Evolutionary conservation across 1,140 invertebrate genomes (phyloP).

Genomic region (Musca domestica): DNA sequence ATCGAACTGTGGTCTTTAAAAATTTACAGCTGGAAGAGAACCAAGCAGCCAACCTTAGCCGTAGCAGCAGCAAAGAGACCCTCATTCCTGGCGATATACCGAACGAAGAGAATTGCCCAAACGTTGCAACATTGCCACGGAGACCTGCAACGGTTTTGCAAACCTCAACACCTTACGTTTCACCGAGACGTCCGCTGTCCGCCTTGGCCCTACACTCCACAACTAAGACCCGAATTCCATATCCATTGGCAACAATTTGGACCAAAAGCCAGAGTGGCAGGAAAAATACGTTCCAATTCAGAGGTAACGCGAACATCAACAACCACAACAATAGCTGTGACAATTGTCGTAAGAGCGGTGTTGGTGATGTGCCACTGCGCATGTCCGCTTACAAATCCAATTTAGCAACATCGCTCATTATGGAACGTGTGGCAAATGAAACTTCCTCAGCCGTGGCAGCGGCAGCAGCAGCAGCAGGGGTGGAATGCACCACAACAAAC

Average conservation of each 20-base stretch:
- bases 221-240: constrained; percentile 38
- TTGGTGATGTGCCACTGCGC: constrained; percentile 41
- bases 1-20: constrained; percentile 10
- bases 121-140: constrained; percentile 11
- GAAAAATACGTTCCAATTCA: constrained; percentile 19
- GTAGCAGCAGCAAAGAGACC: not conserved
- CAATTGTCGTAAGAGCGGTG: constrained; percentile 30
- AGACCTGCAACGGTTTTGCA: not conserved
- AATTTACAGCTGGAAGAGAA: constrained; percentile 8
- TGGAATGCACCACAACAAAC: constrained; percentile 8
- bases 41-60: not conserved
- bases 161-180: not conserved
- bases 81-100: not conserved
- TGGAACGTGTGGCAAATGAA: constrained; percentile 18
- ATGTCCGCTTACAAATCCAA: constrained; percentile 40
- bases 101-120: constrained; percentile 6
- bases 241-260: constrained; percentile 27
- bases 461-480: not conserved
- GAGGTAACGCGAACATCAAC: not conserved
- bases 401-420: constrained; percentile 6
- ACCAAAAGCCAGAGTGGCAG: not conserved
- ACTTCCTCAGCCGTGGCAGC: not conserved
- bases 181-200: constrained; percentile 10
- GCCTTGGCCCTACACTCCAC: constrained; percentile 20
- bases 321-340: not conserved